Percentiles rank a stretch among this genome's conserved stretches.
phyloP scores from a whole-genome alignment of 2,888 invertebrate genomes.

The Tiliacea citrago region DNA sequence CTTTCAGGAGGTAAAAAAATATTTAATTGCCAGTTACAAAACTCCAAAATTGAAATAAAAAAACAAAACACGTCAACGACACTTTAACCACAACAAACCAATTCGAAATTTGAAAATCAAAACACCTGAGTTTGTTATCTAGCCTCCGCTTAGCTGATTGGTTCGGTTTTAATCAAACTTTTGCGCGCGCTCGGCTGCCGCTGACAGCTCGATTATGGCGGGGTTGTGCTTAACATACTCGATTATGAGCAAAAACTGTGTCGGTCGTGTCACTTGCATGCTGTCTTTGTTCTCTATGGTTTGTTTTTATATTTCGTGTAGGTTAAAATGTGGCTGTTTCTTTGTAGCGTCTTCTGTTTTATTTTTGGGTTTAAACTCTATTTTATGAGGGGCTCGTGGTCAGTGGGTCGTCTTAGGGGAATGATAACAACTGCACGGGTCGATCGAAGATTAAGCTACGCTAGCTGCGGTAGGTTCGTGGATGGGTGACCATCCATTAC shows the following conservation, averaged over 20 bases:
- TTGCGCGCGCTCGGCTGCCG: constrained; percentile 67
- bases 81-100: constrained; percentile 44
- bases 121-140: constrained; percentile 65
- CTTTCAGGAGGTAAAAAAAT: no score
- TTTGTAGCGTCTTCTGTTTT: constrained; percentile 19
- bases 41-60: constrained; percentile 1
- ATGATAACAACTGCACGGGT: not conserved
- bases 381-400: not conserved
- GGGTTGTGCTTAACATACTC: constrained; percentile 72
- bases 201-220: constrained; percentile 78
- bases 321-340: constrained; percentile 13
- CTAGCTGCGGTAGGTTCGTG: no score
- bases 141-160: constrained; percentile 69
- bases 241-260: constrained; percentile 76
- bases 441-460: not conserved
- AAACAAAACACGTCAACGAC: constrained; percentile 13
- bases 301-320: constrained; percentile 31
- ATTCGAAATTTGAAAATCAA: constrained; percentile 50
- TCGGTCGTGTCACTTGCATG: constrained; percentile 60
- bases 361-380: not conserved
- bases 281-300: constrained; percentile 51
- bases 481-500: no score
- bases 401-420: no score
- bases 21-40: constrained; percentile 4
- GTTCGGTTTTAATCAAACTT: constrained; percentile 77